phyloP scores from a whole-genome alignment of 2,888 invertebrate species.

The Elysia crispata region DNA sequence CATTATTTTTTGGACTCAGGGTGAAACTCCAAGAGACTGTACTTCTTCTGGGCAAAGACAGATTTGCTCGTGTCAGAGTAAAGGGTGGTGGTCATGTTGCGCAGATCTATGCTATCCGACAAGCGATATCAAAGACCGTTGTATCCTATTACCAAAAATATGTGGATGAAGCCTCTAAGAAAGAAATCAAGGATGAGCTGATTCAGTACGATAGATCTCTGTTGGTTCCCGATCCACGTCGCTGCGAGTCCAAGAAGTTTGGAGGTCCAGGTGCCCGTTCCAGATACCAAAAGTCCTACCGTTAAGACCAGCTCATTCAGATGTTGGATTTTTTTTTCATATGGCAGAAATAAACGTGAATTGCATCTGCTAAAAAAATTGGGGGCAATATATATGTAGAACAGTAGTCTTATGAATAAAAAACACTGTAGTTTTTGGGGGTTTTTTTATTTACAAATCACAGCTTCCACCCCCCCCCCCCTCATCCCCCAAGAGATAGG shows the following conservation, averaged over 20 bases:
- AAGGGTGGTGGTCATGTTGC: constrained; percentile 99
- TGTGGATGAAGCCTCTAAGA: constrained; percentile 99
- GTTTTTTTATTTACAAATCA: too few relatives aligned
- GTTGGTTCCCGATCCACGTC: constrained; percentile 98
- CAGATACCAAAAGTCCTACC: constrained; percentile 99
- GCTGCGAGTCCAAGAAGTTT: constrained; percentile 99
- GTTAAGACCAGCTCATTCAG: constrained; percentile 85
- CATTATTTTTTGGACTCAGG: too few relatives aligned
- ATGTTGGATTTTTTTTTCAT: neutral
- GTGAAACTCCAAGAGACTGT: constrained; percentile 80
- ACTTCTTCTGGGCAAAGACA: constrained; percentile 84
- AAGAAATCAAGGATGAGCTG: constrained; percentile 98
- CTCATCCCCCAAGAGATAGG: too few relatives aligned
- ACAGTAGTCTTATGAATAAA: too few relatives aligned
- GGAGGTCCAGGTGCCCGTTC: constrained; percentile 99
- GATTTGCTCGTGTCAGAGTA: constrained; percentile 96
- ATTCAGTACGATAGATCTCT: constrained; percentile 98
- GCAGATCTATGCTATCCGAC: constrained; percentile 97
- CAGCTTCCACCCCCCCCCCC: too few relatives aligned
- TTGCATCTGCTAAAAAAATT: neutral
- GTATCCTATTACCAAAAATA: constrained; percentile 99
- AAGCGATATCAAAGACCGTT: constrained; percentile 97
- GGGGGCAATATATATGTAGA: too few relatives aligned
- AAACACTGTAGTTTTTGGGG: too few relatives aligned
- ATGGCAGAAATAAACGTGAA: neutral